These are phyloP conservation scores for Bucco capensis DNA, from an alignment of 2,113 vertebrate species.

Conservation along the genomic window DNA sequence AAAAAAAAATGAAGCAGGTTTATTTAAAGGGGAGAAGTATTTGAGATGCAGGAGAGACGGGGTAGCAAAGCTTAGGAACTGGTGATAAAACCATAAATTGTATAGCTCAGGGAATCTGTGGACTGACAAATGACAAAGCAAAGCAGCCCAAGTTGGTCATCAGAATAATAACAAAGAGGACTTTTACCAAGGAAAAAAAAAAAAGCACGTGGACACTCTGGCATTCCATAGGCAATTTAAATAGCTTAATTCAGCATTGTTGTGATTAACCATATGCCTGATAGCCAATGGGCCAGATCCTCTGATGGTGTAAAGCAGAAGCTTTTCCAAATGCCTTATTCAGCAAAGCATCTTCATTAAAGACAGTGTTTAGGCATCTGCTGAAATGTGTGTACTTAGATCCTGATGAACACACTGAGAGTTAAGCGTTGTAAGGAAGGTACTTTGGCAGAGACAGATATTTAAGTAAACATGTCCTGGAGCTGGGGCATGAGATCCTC, in stretches of 20 bases:
- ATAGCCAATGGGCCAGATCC: constrained; percentile 26
- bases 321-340: neutral
- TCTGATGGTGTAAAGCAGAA: constrained; percentile 10
- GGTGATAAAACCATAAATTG: constrained; percentile 70
- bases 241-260: constrained; percentile 58
- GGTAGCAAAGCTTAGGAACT: constrained; percentile 61
- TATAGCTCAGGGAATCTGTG: constrained; percentile 67
- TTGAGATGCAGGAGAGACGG: constrained; percentile 67
- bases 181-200: neutral
- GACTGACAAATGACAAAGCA: constrained; percentile 68
- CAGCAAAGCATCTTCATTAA: neutral
- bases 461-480: neutral
- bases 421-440: neutral
- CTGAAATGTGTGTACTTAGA: neutral
- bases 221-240: constrained; percentile 45
- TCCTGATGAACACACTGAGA: neutral
- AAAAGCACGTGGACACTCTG: constrained; percentile 6
- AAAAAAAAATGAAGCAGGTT: constrained; percentile 68
- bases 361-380: neutral
- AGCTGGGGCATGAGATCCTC: neutral
- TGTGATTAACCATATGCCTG: constrained; percentile 37
- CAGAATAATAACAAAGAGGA: constrained; percentile 55
- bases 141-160: constrained; percentile 59
- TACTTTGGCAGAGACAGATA: neutral
- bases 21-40: constrained; percentile 68